These are phyloP conservation scores for Propithecus deckenii DNA, from an alignment of 2,797 vertebrate genomes.

Conservation along the genomic window DNA sequence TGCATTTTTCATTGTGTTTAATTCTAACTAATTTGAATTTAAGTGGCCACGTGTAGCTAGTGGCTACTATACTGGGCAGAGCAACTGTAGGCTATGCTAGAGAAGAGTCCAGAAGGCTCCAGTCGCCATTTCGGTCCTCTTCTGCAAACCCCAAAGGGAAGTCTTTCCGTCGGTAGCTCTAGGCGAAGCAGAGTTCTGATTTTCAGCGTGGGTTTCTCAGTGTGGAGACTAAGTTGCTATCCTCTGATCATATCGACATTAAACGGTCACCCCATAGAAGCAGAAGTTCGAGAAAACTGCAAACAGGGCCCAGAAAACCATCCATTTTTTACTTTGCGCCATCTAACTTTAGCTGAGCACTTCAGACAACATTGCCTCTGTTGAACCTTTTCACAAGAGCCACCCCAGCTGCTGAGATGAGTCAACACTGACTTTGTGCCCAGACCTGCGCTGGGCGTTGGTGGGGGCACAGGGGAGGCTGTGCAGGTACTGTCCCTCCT, in stretches of 20 bases:
- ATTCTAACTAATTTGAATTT: neutral
- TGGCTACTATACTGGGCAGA: neutral
- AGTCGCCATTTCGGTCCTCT: neutral
- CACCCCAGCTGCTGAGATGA: neutral
- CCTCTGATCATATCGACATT: neutral
- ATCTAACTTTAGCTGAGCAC: neutral
- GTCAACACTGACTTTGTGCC: neutral
- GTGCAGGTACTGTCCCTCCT: neutral
- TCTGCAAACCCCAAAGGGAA: neutral
- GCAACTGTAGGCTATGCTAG: neutral
- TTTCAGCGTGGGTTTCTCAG: neutral
- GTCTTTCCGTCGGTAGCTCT: neutral
- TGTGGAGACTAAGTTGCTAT: neutral
- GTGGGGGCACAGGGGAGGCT: neutral
- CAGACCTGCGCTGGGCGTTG: neutral
- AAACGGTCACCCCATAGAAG: neutral
- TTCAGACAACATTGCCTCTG: neutral
- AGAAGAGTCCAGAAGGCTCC: neutral
- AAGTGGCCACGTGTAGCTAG: accelerated
- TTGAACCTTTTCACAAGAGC: neutral
- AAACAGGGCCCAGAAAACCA: neutral
- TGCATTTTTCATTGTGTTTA: neutral
- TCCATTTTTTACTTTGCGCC: neutral
- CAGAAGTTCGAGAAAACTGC: neutral
- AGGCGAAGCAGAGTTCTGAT: neutral